Evolutionary conservation across 2,797 vertebrate species (phyloP), one percentile per base, ranked within the genome.

Genomic region (Intellagama lesueurii): DNA sequence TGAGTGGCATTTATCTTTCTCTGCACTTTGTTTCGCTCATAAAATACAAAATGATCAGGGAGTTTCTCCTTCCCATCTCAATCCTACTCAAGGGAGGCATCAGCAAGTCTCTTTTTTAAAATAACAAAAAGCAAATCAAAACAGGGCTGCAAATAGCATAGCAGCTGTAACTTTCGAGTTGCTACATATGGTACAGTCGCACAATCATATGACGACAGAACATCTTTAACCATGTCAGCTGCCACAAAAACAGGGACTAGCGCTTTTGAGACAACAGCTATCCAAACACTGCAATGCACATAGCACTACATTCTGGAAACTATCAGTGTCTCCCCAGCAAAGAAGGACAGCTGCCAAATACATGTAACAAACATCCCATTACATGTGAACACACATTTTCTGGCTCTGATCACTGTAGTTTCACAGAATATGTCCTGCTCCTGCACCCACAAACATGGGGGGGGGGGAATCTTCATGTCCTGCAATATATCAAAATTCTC

Each of bases 221-320:
- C 84, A 24, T 35, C 60, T 72, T 82, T 88, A 87, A 92, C 60
- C 64, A 69, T 30, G 66, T 82, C 82, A 87, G 68, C 82, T 92
- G 76, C 72, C 88, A 88, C 70, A 85, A 93, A 91, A 52, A n/a
- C 40, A 79, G 44, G 24, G 5, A 44, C 16, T 72, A 56, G 22
- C 73, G 22, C n/a, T n/a, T 19, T 16, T 83, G 49, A 35, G 49
- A 26, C n/a, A 35, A 7, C 7, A n/a, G 40, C 4, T 70, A 52
- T 49, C 32, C 40, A 26, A 69, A 44, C 66, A 30, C 30, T 70
- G 28, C 47, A 28, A 32, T 24, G 4, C 30, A 28, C 16, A 70
- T 26, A 73, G 52, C 9, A 12, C 9, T 2, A 14, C 22, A 60
- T 73, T 32, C 22, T 16, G 24, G 47, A 85, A 85, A 56, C 22